Base-by-base conservation (phyloP, 2,113 vertebrate species). In the Microtus pennsylvanicus region DNA sequence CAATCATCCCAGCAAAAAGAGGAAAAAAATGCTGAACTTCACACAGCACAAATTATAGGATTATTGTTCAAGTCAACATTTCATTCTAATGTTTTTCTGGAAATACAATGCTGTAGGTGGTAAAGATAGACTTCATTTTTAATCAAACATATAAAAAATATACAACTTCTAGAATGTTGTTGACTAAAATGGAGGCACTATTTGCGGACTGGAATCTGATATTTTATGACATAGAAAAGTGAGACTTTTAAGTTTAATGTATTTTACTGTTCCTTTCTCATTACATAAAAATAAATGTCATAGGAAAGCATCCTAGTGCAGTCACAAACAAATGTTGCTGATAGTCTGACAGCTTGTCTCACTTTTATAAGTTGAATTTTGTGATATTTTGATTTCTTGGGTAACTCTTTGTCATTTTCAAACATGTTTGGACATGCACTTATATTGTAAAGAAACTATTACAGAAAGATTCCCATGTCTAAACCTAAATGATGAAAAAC, bases 341-440 rank as follows among this genome's bases (percentile, higher is more conserved):
- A 70, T 93, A 81, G 95, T 90, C 69, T 92, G 85, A 96, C 80
- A 94, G 72, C 96, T 96, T 97, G 81, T 92, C 81, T 70, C 5
- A 0, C 50, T 52, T 93, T 93, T 94, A 86, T 96, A 94, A 94
- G 95, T 55, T 96, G 76, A 96, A 35, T 12, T 92, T 96, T 95
- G 38, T 58, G 55, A 58, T 21, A 58, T 58, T 58, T 58, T 58
- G 55, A 85, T 97, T 90, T 95, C 75, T 88, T 89, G 83, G 87
- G 89, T 94, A 90, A 95, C 52, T 96, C 89, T 92, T 55, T 87
- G 55, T 58, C 42, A 26, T 93, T 94, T 94, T 52, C 50, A 94
- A 97, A 87, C 93, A 61, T 96, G 76, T 96, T 97, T 96, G 74
- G 90, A 45, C 85, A 96, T 96, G 76, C 38, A 77, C 70, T 94